A percentile compares a stretch with the other conserved stretches of the same genome.
phyloP scores from a whole-genome alignment of 2,888 invertebrate genomes.

The Dysmachus trigonus region DNA sequence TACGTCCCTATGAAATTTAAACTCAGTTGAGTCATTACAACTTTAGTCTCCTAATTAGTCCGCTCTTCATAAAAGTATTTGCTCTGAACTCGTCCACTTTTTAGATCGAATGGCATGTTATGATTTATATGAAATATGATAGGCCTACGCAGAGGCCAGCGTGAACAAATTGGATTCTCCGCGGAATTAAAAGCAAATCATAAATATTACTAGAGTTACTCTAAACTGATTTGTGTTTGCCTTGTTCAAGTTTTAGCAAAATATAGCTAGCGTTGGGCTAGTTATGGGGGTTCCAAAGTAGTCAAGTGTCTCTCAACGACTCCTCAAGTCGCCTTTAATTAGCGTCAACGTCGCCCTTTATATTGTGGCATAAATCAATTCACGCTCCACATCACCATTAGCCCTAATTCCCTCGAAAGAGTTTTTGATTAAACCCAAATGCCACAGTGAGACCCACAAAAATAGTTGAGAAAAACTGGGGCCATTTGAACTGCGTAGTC shows the following conservation, averaged over 20 bases:
- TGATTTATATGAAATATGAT: too few species aligned
- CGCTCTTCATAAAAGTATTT: too few species aligned
- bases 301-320: neutral
- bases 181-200: too few species aligned
- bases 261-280: neutral
- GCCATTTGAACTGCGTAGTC: neutral
- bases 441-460: neutral
- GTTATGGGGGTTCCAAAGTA: neutral
- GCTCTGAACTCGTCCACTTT: too few species aligned
- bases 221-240: neutral
- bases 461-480: neutral
- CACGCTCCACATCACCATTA: neutral
- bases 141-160: too few species aligned
- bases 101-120: too few species aligned
- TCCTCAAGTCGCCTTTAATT: neutral
- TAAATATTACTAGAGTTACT: neutral
- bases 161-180: too few species aligned
- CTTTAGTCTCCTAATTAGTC: too few species aligned
- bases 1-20: too few species aligned
- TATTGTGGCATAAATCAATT: slow-evolving; percentile 22
- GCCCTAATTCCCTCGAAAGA: neutral
- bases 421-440: neutral
- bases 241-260: neutral
- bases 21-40: too few species aligned
- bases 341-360: neutral